A percentile compares a stretch with the other conserved stretches of the same genome.
Evolutionary conservation across 2,888 invertebrate species (phyloP).

Genomic region (Ctena decussata): DNA sequence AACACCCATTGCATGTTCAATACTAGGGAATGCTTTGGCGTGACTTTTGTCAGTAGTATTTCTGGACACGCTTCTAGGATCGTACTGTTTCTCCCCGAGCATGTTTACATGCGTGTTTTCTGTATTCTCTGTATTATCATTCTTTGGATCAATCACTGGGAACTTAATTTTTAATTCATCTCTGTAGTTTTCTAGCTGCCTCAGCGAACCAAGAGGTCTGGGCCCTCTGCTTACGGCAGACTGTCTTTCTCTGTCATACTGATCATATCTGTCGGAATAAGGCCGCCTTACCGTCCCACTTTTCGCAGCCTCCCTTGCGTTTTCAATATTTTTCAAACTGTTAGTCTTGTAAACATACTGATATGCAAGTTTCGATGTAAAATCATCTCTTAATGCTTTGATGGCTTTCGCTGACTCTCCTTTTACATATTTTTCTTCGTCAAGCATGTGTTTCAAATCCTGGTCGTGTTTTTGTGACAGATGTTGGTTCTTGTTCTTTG

Average conservation of each 20-base stretch:
- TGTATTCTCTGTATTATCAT: not conserved
- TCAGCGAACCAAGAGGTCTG: slow-evolving; percentile 57
- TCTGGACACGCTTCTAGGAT: slow-evolving; percentile 3
- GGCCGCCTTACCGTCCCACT: slow-evolving; percentile 45
- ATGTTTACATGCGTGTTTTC: slow-evolving; percentile 45
- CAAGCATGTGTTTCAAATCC: slow-evolving; percentile 48
- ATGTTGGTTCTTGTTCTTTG: slow-evolving; percentile 47
- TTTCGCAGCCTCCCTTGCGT: not conserved
- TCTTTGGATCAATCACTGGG: slow-evolving; percentile 25
- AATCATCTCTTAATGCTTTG: slow-evolving; percentile 52
- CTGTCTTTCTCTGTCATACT: slow-evolving; percentile 35
- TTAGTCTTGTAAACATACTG: slow-evolving; percentile 62
- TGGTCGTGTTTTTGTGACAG: slow-evolving; percentile 35
- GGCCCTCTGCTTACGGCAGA: slow-evolving; percentile 22
- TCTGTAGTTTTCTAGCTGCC: slow-evolving; percentile 48
- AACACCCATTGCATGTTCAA: slow-evolving; percentile 60
- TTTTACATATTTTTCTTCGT: slow-evolving; percentile 25
- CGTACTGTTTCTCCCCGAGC: slow-evolving; percentile 48
- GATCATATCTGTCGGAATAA: slow-evolving; percentile 53
- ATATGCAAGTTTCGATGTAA: slow-evolving; percentile 58
- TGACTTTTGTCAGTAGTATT: not conserved
- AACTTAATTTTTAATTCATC: slow-evolving; percentile 52
- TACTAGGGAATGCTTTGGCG: slow-evolving; percentile 53
- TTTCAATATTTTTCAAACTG: slow-evolving; percentile 51
- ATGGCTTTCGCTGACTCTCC: slow-evolving; percentile 29